Evolutionary conservation across 2,113 vertebrate genomes (phyloP), one percentile per base, ranked within the genome.

Genomic region (Redunca redunca): DNA sequence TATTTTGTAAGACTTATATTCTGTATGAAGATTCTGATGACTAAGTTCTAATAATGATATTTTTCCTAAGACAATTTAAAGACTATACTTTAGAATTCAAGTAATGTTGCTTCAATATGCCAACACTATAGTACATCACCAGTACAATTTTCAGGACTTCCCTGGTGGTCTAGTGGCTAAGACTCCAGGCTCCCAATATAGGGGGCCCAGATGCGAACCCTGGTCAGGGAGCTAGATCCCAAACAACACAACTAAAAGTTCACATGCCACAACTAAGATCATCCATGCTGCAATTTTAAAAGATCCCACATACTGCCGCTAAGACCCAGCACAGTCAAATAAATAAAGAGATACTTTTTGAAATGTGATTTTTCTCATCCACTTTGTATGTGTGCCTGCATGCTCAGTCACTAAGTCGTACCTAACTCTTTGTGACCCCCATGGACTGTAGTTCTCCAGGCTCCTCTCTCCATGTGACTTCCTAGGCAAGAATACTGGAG

Each of bases 11-110:
- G 64, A 92, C 28, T 67, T 13, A 67, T 25, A 91, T 92, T 90
- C 71, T 91, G 92, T 91, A 52, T 93, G 28, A 87, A 53, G 30
- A n/a, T 21, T 91, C 33, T 86, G 14, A 71, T 91, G 80, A 94
- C 77, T 14, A 85, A 8, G 58, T 96, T 87, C 40, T 93, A 95
- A 78, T 71, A 83, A 62, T 85, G 7, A 93, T 40, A 96, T 62
- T 82, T 50, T 98, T 93, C 50, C 82, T 52, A 96, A 46, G 62
- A 86, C 36, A 90, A 88, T 80, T 57, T 67, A 67, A 95, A 97
- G 19, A 88, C 1, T 88, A 2, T 81, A 40, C 57, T 88, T 95
- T 19, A 85, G 55, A 93, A 71, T 86, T 94, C 94, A 97, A 96
- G 25, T 48, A 95, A 17, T 91, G 52, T 92, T 94, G 50, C 43